Evolutionary conservation across 1,140 invertebrate genomes (phyloP).

Genomic region (Apis laboriosa): DNA sequence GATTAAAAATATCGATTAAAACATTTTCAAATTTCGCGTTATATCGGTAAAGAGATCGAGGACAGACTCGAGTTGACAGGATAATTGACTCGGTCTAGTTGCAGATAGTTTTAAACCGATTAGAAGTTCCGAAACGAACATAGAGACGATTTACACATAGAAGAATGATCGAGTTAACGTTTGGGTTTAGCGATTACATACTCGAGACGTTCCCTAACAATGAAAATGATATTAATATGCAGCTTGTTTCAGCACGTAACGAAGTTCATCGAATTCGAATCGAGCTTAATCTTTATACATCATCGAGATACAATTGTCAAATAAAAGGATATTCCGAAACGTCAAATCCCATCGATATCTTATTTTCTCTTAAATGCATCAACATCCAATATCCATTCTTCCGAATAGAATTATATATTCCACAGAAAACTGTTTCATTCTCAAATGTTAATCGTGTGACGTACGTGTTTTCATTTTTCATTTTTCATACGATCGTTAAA

Average conservation of each 20-base stretch:
- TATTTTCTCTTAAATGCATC: neutral
- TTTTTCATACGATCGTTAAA: slow-evolving; percentile 39
- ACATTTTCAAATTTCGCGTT: neutral
- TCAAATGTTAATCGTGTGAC: slow-evolving; percentile 12
- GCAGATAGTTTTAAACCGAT: slow-evolving; percentile 58
- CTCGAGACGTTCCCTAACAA: slow-evolving; percentile 8
- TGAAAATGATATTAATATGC: neutral
- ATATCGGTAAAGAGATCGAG: slow-evolving; percentile 45
- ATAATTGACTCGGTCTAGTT: slow-evolving; percentile 61
- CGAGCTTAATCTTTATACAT: too few species aligned
- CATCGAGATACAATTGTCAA: too few species aligned
- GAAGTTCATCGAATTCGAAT: too few species aligned
- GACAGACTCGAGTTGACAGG: slow-evolving; percentile 7
- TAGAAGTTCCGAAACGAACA: slow-evolving; percentile 50
- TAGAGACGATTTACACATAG: slow-evolving; percentile 1
- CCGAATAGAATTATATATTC: slow-evolving; percentile 31
- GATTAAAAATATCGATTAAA: too few species aligned
- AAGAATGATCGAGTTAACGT: slow-evolving; percentile 47
- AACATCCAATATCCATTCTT: too few species aligned
- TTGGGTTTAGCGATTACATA: slow-evolving; percentile 30
- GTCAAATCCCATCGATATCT: neutral
- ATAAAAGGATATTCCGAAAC: too few species aligned
- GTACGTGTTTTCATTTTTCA: slow-evolving; percentile 6
- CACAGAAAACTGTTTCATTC: neutral
- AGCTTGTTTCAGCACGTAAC: too few species aligned